Evolutionary conservation across 1,140 invertebrate species (phyloP).

Genomic region (Pygmarrhopalites habei): DNA sequence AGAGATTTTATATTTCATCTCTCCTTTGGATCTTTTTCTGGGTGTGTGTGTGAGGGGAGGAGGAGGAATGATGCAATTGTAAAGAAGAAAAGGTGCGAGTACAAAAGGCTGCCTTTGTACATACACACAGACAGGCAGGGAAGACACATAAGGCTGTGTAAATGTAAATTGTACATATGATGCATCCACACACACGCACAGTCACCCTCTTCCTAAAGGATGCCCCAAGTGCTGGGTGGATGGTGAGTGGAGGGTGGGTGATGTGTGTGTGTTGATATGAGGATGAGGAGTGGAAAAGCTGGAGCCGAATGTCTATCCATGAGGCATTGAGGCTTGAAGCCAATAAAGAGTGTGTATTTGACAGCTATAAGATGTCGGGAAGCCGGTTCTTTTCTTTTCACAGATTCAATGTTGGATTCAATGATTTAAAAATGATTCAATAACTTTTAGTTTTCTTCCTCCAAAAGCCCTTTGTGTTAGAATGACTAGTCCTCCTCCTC

Average conservation of each 20-base stretch:
- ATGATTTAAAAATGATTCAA: constrained; percentile 40
- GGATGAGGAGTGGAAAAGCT: background rate
- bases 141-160: no score
- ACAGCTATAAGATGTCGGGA: constrained; percentile 35
- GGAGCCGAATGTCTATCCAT: constrained; percentile 17
- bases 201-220: no score
- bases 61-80: no score
- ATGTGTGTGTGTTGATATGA: constrained; percentile 5
- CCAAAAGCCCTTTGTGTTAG: constrained; percentile 23
- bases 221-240: no score
- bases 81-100: background rate
- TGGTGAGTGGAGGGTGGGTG: background rate
- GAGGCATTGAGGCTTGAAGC: constrained; percentile 33
- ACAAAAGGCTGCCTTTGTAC: background rate
- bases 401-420: constrained; percentile 26
- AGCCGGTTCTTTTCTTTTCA: constrained; percentile 5
- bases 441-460: constrained; percentile 38
- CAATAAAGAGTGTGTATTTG: constrained; percentile 39
- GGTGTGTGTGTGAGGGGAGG: no score
- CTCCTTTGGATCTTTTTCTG: no score
- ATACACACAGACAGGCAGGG: background rate
- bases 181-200: no score
- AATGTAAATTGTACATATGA: no score
- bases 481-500: background rate
- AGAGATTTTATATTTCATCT: no score